phyloP scores from a whole-genome alignment of 1,140 invertebrate genomes.

The Nasonia giraulti region DNA sequence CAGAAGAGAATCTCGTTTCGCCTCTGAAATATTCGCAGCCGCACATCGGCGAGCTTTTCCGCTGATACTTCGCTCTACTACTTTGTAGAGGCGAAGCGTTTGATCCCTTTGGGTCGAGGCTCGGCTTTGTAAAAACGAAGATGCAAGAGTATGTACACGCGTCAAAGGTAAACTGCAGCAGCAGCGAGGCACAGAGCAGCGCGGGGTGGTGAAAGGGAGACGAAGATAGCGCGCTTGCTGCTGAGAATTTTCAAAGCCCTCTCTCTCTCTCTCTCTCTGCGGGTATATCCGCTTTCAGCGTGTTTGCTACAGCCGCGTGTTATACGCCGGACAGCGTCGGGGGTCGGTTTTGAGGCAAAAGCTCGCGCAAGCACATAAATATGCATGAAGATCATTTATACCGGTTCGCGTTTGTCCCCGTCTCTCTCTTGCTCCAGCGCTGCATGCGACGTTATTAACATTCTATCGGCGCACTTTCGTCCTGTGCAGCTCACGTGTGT shows the following conservation, averaged over 20 bases:
- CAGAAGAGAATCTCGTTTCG: not conserved
- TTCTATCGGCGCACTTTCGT: constrained; percentile 63
- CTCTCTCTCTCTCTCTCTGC: too few relatives aligned
- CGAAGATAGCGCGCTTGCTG: not conserved
- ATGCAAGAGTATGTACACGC: not conserved
- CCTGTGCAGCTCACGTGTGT: not conserved
- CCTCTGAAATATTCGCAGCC: not conserved
- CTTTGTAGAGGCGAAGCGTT: not conserved
- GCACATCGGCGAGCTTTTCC: not conserved
- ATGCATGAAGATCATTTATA: constrained; percentile 74
- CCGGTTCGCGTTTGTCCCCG: constrained; percentile 57
- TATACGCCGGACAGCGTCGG: constrained; percentile 32
- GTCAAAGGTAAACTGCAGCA: constrained; percentile 5
- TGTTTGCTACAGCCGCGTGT: not conserved
- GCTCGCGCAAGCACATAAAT: constrained; percentile 68
- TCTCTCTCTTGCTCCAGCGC: constrained; percentile 43
- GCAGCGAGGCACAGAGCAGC: not conserved
- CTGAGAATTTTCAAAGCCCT: constrained; percentile 44
- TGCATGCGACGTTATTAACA: constrained; percentile 66
- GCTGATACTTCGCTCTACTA: not conserved
- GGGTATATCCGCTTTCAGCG: constrained; percentile 18
- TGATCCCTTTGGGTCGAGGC: constrained; percentile 1
- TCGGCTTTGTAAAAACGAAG: constrained; percentile 9
- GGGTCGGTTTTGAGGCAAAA: constrained; percentile 66
- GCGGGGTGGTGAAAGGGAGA: not conserved